A percentile compares a stretch with the other conserved stretches of the same genome.
Conservation (phyloP, 2,888 invertebrate genomes). For the Matsumyia berberina region DNA sequence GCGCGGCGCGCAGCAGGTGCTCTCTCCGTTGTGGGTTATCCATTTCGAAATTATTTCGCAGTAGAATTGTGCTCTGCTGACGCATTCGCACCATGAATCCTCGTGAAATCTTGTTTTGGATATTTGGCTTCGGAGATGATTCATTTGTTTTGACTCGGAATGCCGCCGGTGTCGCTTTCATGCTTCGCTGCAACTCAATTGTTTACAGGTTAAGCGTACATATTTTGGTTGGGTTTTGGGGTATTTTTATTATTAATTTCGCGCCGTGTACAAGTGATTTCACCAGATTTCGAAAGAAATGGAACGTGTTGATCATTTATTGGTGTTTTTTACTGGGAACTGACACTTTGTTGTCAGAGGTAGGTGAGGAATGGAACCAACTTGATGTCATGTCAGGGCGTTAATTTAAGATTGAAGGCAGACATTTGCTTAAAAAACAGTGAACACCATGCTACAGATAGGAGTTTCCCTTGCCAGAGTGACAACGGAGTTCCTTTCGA, state of each 20-base stretch:
- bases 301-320: constrained; percentile 3
- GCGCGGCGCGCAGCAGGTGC: constrained; percentile 39
- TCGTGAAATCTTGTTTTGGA: constrained; percentile 27
- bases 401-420: too few relatives aligned
- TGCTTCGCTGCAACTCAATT: constrained; percentile 50
- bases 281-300: constrained; percentile 41
- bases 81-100: constrained; percentile 37
- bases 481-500: background rate
- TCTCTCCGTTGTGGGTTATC: constrained; percentile 18
- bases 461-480: too few relatives aligned
- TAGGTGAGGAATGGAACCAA: too few relatives aligned
- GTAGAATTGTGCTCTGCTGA: constrained; percentile 4
- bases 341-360: background rate
- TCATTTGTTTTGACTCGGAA: constrained; percentile 65
- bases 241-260: constrained; percentile 23
- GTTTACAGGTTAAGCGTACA: constrained; percentile 39
- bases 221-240: constrained; percentile 2
- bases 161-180: constrained; percentile 43
- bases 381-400: too few relatives aligned
- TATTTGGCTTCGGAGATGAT: constrained; percentile 47
- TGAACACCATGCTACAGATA: too few relatives aligned
- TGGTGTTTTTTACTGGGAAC: constrained; percentile 9
- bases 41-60: background rate
- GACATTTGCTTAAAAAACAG: too few relatives aligned
- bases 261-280: constrained; percentile 47